A percentile compares a stretch with the other conserved stretches of the same genome.
phyloP scores from a whole-genome alignment of 2,888 invertebrate species.

The Lycophotia porphyrea region DNA sequence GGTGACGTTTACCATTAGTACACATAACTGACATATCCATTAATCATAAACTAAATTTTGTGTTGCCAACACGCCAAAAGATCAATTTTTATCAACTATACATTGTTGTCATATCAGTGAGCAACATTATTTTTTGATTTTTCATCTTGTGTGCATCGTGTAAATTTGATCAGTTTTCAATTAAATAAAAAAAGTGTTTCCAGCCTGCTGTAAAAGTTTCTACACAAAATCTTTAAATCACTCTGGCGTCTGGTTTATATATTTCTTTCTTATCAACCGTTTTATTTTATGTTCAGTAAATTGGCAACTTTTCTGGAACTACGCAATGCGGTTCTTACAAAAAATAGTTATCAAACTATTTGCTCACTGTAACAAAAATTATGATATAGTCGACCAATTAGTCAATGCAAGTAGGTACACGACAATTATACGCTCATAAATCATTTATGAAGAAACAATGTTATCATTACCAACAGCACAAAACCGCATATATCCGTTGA shows the following conservation, averaged over 20 bases:
- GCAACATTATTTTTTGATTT: neutral
- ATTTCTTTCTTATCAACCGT: neutral
- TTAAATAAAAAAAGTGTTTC: neutral
- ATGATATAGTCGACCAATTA: slow-evolving; percentile 1
- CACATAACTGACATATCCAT: no score
- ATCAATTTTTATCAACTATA: neutral
- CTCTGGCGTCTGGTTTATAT: neutral
- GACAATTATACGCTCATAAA: slow-evolving; percentile 23
- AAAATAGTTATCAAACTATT: neutral
- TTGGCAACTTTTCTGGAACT: neutral
- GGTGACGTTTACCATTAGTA: no score
- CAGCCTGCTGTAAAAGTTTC: accelerated
- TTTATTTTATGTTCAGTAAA: neutral
- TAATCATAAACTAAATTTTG: no score
- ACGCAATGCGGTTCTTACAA: neutral
- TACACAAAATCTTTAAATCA: neutral
- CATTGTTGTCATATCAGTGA: neutral
- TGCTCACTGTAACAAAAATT: neutral
- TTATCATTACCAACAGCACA: slow-evolving; percentile 34
- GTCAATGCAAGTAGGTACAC: neutral
- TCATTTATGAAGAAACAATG: slow-evolving; percentile 36
- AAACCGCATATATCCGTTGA: slow-evolving; percentile 35
- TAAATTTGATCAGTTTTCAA: no score
- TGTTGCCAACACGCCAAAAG: no score
- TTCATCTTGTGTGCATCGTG: neutral